Percentiles rank a stretch among this genome's conserved stretches.
Evolutionary conservation across 1,140 invertebrate genomes (phyloP).

Genomic region (Polypedilum vanderplanki): DNA sequence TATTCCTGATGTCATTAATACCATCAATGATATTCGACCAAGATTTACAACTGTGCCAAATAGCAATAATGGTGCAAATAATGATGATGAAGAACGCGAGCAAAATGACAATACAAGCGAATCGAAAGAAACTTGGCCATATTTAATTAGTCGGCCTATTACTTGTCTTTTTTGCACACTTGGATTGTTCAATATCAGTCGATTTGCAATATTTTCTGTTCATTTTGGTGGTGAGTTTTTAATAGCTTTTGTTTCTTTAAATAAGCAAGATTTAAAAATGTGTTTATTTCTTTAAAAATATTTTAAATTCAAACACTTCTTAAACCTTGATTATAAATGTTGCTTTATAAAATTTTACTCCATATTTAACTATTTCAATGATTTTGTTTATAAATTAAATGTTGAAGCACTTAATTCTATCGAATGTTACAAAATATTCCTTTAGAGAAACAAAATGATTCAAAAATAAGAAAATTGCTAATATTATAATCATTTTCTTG

Average conservation of each 20-base stretch:
- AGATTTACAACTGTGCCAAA: neutral
- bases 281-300: too few species aligned
- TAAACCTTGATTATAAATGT: too few species aligned
- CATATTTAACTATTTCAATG: too few species aligned
- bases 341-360: too few species aligned
- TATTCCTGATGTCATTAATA: neutral
- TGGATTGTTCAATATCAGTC: conserved; percentile 80
- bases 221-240: conserved; percentile 68
- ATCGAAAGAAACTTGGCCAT: conserved; percentile 58
- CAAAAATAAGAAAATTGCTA: too few species aligned
- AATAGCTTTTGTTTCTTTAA: conserved; percentile 5
- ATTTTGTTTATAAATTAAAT: too few species aligned
- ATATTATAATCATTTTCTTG: conserved; percentile 31
- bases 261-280: too few species aligned
- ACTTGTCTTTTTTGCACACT: conserved; percentile 77
- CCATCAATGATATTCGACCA: neutral
- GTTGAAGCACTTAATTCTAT: too few species aligned
- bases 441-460: too few species aligned
- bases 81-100: neutral
- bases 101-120: neutral
- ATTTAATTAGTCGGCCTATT: conserved; percentile 68
- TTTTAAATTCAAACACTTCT: too few species aligned
- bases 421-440: too few species aligned
- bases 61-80: neutral
- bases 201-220: conserved; percentile 78